Conservation (phyloP, 1,140 invertebrate species). For the Himalopsyche phryganea region DNA sequence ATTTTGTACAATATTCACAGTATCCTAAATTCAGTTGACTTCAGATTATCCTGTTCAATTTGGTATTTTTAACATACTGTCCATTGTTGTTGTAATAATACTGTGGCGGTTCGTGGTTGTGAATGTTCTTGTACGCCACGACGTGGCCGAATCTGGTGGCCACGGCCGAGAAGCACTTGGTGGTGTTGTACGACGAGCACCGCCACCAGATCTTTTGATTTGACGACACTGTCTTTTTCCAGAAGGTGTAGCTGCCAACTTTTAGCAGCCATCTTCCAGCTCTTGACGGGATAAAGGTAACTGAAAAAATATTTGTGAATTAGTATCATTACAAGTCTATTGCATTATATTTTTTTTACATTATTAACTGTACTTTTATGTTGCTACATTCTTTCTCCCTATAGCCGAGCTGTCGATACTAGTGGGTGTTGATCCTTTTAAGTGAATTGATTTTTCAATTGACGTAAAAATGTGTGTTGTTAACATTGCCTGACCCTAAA, state of each 20-base stretch:
- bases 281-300: background rate
- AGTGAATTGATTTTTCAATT: no score
- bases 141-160: background rate
- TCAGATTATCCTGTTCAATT: no score
- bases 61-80: slow-evolving; percentile 2
- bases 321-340: no score
- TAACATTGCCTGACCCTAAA: no score
- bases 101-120: slow-evolving; percentile 11
- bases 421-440: no score
- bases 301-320: background rate
- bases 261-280: slow-evolving; percentile 4
- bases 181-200: slow-evolving; percentile 7
- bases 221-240: background rate
- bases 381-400: no score
- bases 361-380: no score
- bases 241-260: slow-evolving; percentile 5
- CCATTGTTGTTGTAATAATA: background rate
- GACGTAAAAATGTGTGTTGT: no score
- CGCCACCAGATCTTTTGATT: slow-evolving; percentile 10
- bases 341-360: no score
- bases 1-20: no score
- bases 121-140: slow-evolving; percentile 1
- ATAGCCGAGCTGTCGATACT: no score
- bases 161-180: background rate
- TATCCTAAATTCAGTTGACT: no score